Conservation (phyloP, 2,113 vertebrate species). For the Ascaphus truei region DNA sequence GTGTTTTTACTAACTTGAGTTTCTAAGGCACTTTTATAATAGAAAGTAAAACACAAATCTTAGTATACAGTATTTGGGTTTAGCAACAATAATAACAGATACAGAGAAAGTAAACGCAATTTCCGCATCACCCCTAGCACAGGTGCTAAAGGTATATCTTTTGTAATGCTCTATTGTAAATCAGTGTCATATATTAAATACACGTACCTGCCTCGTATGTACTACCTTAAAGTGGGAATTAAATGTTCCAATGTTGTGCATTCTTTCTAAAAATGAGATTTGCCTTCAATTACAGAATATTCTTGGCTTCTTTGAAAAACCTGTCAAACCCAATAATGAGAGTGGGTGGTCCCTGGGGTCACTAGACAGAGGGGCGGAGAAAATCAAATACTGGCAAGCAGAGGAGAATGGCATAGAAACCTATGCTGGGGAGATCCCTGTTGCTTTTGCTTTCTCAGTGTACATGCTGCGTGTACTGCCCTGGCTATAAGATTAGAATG, state of each 20-base stretch:
- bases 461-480: not conserved
- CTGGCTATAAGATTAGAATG: conserved; percentile 6
- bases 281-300: not conserved
- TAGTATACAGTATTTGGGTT: too few relatives aligned
- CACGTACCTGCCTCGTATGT: too few relatives aligned
- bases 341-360: conserved; percentile 14
- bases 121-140: too few relatives aligned
- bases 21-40: too few relatives aligned
- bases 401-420: not conserved
- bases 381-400: not conserved
- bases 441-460: not conserved
- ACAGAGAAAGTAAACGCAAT: too few relatives aligned
- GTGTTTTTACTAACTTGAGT: too few relatives aligned
- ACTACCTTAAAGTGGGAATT: not conserved
- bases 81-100: too few relatives aligned
- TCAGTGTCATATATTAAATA: too few relatives aligned
- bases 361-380: not conserved
- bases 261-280: not conserved
- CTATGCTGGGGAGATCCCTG: not conserved
- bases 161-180: too few relatives aligned
- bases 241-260: not conserved
- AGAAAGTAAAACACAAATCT: too few relatives aligned
- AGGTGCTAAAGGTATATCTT: too few relatives aligned
- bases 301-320: not conserved
- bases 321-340: conserved; percentile 18